Percentiles rank a stretch among this genome's conserved stretches.
Evolutionary conservation across 2,888 invertebrate species (phyloP).

Genomic region (Netelia fuscicornis): DNA sequence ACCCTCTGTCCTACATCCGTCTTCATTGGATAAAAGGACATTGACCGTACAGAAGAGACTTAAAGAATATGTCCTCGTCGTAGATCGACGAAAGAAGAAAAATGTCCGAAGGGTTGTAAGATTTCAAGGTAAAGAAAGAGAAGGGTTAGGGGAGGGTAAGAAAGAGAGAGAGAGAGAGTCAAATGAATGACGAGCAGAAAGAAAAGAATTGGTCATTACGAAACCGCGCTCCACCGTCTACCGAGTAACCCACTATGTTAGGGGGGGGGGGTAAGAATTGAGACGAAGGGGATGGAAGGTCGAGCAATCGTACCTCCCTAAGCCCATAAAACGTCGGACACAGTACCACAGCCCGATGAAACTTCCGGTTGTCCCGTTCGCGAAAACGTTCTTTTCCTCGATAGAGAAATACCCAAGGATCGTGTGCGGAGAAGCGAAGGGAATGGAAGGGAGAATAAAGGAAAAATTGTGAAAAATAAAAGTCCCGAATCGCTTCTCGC

Average conservation of each 20-base stretch:
- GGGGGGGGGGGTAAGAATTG: no score
- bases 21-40: slow-evolving; percentile 2
- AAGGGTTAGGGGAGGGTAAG: background rate
- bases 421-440: background rate
- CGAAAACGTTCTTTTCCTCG: slow-evolving; percentile 30
- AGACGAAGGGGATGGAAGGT: no score
- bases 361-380: slow-evolving; percentile 52
- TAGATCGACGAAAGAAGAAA: slow-evolving; percentile 7
- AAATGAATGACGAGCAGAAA: slow-evolving; percentile 18
- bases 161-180: background rate
- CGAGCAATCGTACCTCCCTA: background rate
- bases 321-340: slow-evolving; percentile 21
- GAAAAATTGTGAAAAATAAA: slow-evolving; percentile 41
- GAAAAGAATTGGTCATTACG: slow-evolving; percentile 56
- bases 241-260: background rate
- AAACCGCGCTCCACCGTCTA: slow-evolving; percentile 11
- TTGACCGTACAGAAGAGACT: slow-evolving; percentile 19
- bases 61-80: slow-evolving; percentile 37
- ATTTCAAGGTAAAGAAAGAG: background rate
- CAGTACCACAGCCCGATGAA: slow-evolving; percentile 19
- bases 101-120: background rate
- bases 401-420: background rate
- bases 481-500: slow-evolving; percentile 8
- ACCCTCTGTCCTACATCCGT: background rate
- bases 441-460: slow-evolving; percentile 7